Evolutionary conservation across 2,113 vertebrate species (phyloP).

Genomic region (Nothobranchius furzeri): DNA sequence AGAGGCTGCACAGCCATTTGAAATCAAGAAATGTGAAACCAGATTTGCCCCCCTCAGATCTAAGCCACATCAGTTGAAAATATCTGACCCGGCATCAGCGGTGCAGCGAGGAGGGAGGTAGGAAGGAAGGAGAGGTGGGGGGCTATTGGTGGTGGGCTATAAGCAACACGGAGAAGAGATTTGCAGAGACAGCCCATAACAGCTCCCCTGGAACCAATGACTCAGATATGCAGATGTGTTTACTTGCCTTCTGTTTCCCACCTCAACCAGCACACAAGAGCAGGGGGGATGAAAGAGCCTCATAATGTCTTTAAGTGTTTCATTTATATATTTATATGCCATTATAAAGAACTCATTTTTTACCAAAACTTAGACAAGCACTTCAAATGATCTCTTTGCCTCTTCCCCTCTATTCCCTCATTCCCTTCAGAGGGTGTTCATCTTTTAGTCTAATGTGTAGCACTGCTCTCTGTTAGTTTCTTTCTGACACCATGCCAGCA

Average conservation of each 20-base stretch:
- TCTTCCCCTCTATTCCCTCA: conserved; percentile 64
- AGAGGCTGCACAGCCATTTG: conserved; percentile 14
- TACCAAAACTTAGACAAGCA: conserved; percentile 76
- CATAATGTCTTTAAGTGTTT: conserved; percentile 78
- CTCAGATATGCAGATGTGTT: conserved; percentile 81
- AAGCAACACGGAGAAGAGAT: conserved; percentile 64
- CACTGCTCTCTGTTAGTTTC: conserved; percentile 75
- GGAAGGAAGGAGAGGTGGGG: conserved; percentile 27
- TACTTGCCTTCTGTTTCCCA: conserved; percentile 73
- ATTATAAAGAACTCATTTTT: conserved; percentile 67
- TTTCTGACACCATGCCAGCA: conserved; percentile 75
- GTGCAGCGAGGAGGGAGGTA: conserved; percentile 20
- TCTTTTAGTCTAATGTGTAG: conserved; percentile 72
- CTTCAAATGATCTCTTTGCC: conserved; percentile 74
- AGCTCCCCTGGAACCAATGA: conserved; percentile 78
- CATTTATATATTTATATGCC: conserved; percentile 76
- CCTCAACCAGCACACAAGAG: conserved; percentile 68
- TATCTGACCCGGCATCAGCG: conserved; percentile 58
- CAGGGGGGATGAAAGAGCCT: conserved; percentile 65
- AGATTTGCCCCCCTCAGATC: conserved; percentile 47
- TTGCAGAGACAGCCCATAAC: conserved; percentile 72
- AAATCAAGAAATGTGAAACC: conserved; percentile 37
- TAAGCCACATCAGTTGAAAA: conserved; percentile 36
- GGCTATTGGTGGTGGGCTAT: conserved; percentile 62
- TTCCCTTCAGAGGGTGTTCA: conserved; percentile 69